Evolutionary conservation across 2,888 invertebrate species (phyloP).

Genomic region (Melipona bicolor): DNA sequence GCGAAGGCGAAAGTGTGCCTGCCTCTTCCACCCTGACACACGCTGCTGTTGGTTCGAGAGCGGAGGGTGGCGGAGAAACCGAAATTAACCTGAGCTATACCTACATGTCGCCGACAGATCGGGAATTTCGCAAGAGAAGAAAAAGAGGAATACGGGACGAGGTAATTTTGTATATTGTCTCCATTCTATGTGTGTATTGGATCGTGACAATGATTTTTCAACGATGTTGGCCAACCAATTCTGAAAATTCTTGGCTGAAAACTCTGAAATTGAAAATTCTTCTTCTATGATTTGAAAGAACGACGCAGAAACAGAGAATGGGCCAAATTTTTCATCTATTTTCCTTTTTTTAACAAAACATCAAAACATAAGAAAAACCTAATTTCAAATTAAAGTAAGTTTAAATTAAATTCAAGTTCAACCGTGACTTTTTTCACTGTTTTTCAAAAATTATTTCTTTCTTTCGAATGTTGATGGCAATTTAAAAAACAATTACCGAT

Average conservation of each 20-base stretch:
- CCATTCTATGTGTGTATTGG: neutral
- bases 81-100: slow-evolving; percentile 54
- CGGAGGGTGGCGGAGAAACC: slow-evolving; percentile 47
- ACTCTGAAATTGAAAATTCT: neutral
- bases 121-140: neutral
- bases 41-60: slow-evolving; percentile 38
- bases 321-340: too few species aligned
- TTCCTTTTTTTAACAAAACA: too few species aligned
- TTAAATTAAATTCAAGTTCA: too few species aligned
- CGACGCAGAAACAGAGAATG: too few species aligned
- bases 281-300: neutral
- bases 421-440: too few species aligned
- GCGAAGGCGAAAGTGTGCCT: slow-evolving; percentile 62
- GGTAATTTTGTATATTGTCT: slow-evolving; percentile 9
- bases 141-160: neutral
- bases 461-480: too few species aligned
- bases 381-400: too few species aligned
- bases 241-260: neutral
- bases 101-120: slow-evolving; percentile 29
- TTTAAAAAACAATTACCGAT: too few species aligned
- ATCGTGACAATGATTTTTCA: neutral
- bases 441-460: too few species aligned
- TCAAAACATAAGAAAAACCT: too few species aligned
- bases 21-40: slow-evolving; percentile 4
- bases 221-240: too few species aligned